Base-by-base conservation (phyloP, 2,113 vertebrate genomes). In the Alethe diademata region DNA sequence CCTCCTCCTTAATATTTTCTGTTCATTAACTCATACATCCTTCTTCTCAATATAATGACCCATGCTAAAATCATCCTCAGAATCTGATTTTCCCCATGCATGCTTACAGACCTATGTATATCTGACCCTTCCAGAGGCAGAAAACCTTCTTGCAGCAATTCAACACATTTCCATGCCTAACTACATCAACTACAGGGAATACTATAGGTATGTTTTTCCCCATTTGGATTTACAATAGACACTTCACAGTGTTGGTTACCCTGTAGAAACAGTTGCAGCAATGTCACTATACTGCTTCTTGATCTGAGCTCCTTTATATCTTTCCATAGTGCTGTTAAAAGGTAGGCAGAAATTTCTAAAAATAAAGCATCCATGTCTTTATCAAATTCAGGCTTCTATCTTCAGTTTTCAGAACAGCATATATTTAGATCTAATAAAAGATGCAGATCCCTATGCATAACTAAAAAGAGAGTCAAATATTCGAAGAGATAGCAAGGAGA, bases 31-130 rank as follows among this genome's bases (percentile, higher is more conserved):
- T 67, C 60, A 8, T 3, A 45, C 0, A 0, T 91, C n/a, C 11
- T 71, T 4, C 24, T 86, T 58, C 12, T 74, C 67, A 38, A 2
- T 57, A 20, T 23, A 67, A 60, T 60, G 45, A 71, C 11, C 22
- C 25, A 36, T 43, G 14, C 53, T 87, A 50, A 78, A 85, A 35
- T 42, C 23, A 45, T 56, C 35, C 31, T 56, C 57, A 61, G 53
- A 85, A 66, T 57, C n/a, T 40, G 28, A 18, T 61, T 90, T 90
- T 94, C 33, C 31, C 28, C 14, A 11, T 56, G 53, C 19, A 6
- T 28, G 6, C 12, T 42, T 26, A 80, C 10, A 78, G 47, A 23
- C 47, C 47, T 8, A 2, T 0, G 0, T 0, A 22, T 35, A 43
- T 84, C 4, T 2, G 31, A 83, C 19, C 26, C 14, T 58, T 89